Evolutionary conservation across 2,888 invertebrate genomes (phyloP).

Genomic region (Embidobia sp.): DNA sequence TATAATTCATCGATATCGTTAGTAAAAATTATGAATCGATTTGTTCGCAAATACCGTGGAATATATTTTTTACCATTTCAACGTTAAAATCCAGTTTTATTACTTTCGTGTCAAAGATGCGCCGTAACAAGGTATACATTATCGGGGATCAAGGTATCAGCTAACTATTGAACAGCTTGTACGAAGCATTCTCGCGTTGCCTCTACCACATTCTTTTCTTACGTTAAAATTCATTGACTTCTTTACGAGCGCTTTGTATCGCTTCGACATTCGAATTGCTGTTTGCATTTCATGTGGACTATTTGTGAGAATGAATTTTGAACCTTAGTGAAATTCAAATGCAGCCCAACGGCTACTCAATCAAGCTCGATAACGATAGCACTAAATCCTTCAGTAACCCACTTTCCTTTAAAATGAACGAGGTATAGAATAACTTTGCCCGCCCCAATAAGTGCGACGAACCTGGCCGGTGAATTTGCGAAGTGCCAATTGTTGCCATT

Average conservation of each 20-base stretch:
- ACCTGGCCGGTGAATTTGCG: background rate
- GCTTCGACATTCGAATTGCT: constrained; percentile 22
- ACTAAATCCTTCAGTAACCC: constrained; percentile 40
- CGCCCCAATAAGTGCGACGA: background rate
- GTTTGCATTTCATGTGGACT: constrained; percentile 38
- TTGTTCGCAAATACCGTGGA: background rate
- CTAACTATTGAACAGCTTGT: constrained; percentile 44
- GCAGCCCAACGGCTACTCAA: constrained; percentile 50
- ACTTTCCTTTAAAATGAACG: constrained; percentile 21
- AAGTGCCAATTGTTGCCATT: constrained; percentile 3
- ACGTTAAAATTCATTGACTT: constrained; percentile 47
- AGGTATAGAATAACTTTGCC: constrained; percentile 17
- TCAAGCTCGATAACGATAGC: constrained; percentile 42
- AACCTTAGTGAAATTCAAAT: constrained; percentile 49
- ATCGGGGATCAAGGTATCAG: constrained; percentile 26
- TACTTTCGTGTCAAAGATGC: constrained; percentile 18
- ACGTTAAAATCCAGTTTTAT: constrained; percentile 3
- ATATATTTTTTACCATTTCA: too few species aligned
- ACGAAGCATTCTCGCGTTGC: constrained; percentile 27
- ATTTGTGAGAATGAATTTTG: constrained; percentile 30
- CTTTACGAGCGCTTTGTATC: constrained; percentile 33
- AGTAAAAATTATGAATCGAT: constrained; percentile 6
- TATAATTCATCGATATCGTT: background rate
- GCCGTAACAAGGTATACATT: constrained; percentile 11
- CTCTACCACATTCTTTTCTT: constrained; percentile 28